Conservation (phyloP, 2,888 invertebrate genomes). For the Aelia acuminata region DNA sequence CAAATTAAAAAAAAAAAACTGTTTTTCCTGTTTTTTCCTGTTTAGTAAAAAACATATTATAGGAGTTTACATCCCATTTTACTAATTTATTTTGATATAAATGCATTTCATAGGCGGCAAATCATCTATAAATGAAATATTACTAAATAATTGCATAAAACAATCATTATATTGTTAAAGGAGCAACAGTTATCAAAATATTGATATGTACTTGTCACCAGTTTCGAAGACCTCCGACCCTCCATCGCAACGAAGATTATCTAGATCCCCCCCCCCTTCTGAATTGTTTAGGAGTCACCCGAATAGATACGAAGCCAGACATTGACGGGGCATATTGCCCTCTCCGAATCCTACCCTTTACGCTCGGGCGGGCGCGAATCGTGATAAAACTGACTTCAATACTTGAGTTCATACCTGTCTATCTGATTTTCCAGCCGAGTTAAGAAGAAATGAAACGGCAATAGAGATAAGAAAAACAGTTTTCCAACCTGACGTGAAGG, state of each 20-base stretch:
- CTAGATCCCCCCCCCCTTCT: neutral
- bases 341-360: neutral
- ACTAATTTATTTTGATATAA: too few relatives aligned
- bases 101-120: too few relatives aligned
- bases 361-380: neutral
- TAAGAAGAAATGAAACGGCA: constrained; percentile 44
- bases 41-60: too few relatives aligned
- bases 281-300: neutral
- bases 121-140: too few relatives aligned
- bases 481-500: constrained; percentile 11
- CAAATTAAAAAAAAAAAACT: too few relatives aligned
- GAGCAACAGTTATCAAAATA: neutral
- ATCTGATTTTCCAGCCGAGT: constrained; percentile 38
- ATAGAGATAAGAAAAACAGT: constrained; percentile 25
- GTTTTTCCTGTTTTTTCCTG: too few relatives aligned
- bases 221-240: too few relatives aligned
- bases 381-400: constrained; percentile 45
- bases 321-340: neutral
- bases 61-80: too few relatives aligned
- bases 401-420: constrained; percentile 18
- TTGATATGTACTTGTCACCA: neutral
- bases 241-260: neutral
- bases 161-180: neutral
- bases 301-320: neutral
- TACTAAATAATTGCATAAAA: too few relatives aligned